A percentile compares a stretch with the other conserved stretches of the same genome.
These are phyloP conservation scores for Caenorhabditis sp. DNA, from an alignment of 2,888 invertebrate species.

Conservation along the genomic window DNA sequence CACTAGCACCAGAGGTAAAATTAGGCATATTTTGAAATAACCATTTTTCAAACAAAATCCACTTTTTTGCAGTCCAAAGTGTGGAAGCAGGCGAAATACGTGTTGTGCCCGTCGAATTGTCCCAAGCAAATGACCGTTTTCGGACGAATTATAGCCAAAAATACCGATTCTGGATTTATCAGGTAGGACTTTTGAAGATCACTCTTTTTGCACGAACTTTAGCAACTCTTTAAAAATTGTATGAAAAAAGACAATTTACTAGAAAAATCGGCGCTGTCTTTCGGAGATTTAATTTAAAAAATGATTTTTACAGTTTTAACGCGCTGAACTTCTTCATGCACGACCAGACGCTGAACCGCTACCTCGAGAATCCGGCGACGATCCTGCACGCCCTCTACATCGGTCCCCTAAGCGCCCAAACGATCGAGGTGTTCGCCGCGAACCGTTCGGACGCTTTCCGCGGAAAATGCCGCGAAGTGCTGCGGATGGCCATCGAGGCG, in stretches of 20 bases:
- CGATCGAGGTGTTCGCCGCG: slow-evolving; percentile 62
- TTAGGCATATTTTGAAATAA: neutral
- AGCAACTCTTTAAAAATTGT: no score
- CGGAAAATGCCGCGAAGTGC: slow-evolving; percentile 50
- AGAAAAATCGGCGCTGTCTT: no score
- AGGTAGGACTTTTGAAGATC: slow-evolving; percentile 18
- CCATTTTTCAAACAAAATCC: neutral
- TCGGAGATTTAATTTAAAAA: no score
- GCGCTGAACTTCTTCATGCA: slow-evolving; percentile 62
- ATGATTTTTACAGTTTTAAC: slow-evolving; percentile 53
- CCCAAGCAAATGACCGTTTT: slow-evolving; percentile 18
- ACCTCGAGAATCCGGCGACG: slow-evolving; percentile 37
- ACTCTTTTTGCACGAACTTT: neutral
- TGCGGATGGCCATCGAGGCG: slow-evolving; percentile 43
- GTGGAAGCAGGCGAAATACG: slow-evolving; percentile 59
- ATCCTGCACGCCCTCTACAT: slow-evolving; percentile 62
- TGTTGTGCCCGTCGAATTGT: slow-evolving; percentile 43
- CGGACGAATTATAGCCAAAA: slow-evolving; percentile 19
- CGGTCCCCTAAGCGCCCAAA: slow-evolving; percentile 57
- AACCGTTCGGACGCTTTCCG: slow-evolving; percentile 59
- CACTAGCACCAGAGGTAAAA: slow-evolving; percentile 26
- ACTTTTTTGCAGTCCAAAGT: slow-evolving; percentile 39
- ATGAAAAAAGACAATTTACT: no score
- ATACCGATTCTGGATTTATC: slow-evolving; percentile 18
- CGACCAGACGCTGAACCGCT: slow-evolving; percentile 37